A percentile compares a stretch with the other conserved stretches of the same genome.
These are phyloP conservation scores for Zapus hudsonius DNA, from an alignment of 2,113 vertebrate species.

Conservation along the genomic window DNA sequence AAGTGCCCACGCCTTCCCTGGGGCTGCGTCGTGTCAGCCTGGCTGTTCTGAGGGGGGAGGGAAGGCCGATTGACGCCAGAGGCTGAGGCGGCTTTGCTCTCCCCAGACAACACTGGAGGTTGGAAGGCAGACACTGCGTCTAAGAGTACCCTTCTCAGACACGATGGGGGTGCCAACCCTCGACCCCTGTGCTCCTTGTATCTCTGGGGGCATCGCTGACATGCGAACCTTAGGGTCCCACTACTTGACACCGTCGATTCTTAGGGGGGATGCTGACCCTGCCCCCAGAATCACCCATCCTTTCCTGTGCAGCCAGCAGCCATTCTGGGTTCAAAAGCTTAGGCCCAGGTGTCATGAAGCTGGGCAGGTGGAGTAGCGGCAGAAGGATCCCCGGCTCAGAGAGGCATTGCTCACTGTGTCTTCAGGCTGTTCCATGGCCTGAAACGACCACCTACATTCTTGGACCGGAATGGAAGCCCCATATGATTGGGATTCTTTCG, in stretches of 20 bases:
- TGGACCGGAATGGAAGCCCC: not conserved
- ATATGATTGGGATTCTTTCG: not conserved
- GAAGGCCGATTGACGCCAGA: not conserved
- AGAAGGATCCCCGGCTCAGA: not conserved
- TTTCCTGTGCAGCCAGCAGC: not conserved
- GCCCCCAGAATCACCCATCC: not conserved
- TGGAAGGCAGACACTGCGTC: not conserved
- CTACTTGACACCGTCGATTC: not conserved
- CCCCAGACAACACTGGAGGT: not conserved
- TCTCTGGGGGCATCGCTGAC: too few species aligned
- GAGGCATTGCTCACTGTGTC: rapidly evolving
- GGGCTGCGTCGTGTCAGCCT: not conserved
- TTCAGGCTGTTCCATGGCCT: not conserved
- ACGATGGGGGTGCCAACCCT: not conserved
- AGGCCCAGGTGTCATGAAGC: not conserved
- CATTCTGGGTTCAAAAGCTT: not conserved
- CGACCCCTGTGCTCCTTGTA: not conserved
- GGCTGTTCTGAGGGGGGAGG: not conserved
- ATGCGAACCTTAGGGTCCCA: not conserved
- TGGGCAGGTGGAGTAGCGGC: too few species aligned
- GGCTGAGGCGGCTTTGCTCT: not conserved
- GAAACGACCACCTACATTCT: not conserved
- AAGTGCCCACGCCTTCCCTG: not conserved
- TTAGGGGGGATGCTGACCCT: not conserved
- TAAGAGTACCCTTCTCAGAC: rapidly evolving